These are phyloP conservation scores for Astreopora myriophthalma DNA, from an alignment of 64 coral and sea anemone genomes.

Conservation along the genomic window DNA sequence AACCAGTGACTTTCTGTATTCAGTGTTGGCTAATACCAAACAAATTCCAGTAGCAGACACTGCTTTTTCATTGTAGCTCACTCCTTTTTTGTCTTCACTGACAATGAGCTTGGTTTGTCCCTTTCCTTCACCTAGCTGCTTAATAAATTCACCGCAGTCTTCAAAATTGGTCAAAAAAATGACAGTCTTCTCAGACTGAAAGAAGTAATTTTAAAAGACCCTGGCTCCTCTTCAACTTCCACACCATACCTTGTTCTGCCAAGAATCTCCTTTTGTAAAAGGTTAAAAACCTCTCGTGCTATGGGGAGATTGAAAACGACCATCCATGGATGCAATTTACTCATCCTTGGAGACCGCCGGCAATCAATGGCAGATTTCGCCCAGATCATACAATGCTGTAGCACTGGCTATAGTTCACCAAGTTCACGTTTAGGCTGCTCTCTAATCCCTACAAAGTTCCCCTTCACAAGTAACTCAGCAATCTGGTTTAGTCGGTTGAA, in stretches of 20 bases:
- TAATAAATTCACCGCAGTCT: background rate
- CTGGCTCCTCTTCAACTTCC: slow-evolving; percentile 40
- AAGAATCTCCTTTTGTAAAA: slow-evolving; percentile 45
- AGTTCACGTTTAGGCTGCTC: slow-evolving; percentile 19
- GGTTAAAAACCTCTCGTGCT: slow-evolving; percentile 69
- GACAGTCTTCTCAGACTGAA: slow-evolving; percentile 26
- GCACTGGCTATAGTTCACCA: slow-evolving; percentile 19
- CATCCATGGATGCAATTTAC: slow-evolving; percentile 66
- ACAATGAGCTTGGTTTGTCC: slow-evolving; percentile 22
- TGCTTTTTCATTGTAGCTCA: slow-evolving; percentile 19
- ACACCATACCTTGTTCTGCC: slow-evolving; percentile 55
- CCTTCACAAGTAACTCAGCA: slow-evolving; percentile 35
- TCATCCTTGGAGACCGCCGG: slow-evolving; percentile 54
- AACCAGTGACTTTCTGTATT: background rate
- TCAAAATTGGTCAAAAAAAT: slow-evolving; percentile 1
- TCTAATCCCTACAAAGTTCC: slow-evolving; percentile 36
- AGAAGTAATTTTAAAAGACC: slow-evolving; percentile 7
- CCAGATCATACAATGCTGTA: background rate
- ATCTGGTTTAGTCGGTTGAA: slow-evolving; percentile 35
- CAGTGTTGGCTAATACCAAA: background rate
- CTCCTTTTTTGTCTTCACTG: slow-evolving; percentile 24
- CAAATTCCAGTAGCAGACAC: background rate
- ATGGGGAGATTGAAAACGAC: slow-evolving; percentile 16
- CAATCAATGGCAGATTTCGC: slow-evolving; percentile 26
- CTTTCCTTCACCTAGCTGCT: slow-evolving; percentile 41